phyloP scores from a whole-genome alignment of 1,140 invertebrate species.

The Artemia franciscana region DNA sequence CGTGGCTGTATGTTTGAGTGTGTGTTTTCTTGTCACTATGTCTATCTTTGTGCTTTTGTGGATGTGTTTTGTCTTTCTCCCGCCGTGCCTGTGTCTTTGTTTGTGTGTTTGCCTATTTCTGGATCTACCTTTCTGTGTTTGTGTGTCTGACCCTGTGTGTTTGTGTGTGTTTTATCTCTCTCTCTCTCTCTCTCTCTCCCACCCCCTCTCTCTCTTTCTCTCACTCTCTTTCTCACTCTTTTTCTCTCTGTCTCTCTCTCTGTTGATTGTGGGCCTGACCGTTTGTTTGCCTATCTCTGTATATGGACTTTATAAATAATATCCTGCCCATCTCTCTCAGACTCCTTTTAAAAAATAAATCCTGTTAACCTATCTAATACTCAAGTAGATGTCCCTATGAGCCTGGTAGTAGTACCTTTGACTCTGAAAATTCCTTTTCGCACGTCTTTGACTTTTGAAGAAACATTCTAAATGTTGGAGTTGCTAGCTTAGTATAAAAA shows the following conservation, averaged over 20 bases:
- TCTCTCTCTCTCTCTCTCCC: background rate
- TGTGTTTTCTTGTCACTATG: background rate
- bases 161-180: background rate
- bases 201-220: background rate
- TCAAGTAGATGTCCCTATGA: too few species aligned
- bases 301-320: background rate
- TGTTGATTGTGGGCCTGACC: background rate
- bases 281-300: background rate
- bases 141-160: background rate
- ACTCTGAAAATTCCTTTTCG: too few species aligned
- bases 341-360: too few species aligned
- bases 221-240: background rate
- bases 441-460: too few species aligned
- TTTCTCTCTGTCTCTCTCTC: conserved; percentile 3
- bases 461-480: too few species aligned
- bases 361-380: too few species aligned
- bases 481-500: too few species aligned
- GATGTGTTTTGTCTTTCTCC: background rate
- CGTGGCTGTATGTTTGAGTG: background rate
- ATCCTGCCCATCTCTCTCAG: too few species aligned
- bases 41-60: background rate
- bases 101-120: background rate
- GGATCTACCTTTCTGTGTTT: background rate
- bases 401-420: too few species aligned
- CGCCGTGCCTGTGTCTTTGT: background rate